Conservation (phyloP, 2,888 invertebrate genomes). For the Scaptomyza caliginosa region DNA sequence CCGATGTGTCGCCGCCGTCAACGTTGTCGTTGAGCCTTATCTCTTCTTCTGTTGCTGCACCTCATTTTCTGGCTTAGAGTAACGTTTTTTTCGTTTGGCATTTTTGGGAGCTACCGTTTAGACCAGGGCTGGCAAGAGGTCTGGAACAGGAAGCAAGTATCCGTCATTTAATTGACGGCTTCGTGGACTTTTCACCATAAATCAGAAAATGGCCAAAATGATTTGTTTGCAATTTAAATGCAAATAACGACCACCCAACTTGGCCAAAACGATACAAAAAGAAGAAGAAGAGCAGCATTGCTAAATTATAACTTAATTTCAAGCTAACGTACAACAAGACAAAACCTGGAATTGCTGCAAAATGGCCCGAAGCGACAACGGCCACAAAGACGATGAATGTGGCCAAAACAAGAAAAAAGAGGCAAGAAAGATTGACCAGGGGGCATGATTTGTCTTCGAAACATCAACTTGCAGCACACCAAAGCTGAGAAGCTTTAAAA, state of each 20-base stretch:
- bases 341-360: conserved; percentile 43
- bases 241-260: conserved; percentile 73
- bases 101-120: conserved; percentile 23
- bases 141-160: too few relatives aligned
- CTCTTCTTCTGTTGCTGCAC: conserved; percentile 55
- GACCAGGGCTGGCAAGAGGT: too few relatives aligned
- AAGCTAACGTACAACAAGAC: conserved; percentile 20
- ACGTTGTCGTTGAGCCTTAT: conserved; percentile 34
- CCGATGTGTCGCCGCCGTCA: conserved; percentile 28
- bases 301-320: conserved; percentile 75
- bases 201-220: conserved; percentile 67
- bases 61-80: conserved; percentile 71
- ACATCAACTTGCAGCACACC: conserved; percentile 42
- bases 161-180: conserved; percentile 68
- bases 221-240: conserved; percentile 80
- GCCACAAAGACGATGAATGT: conserved; percentile 43
- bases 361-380: conserved; percentile 58
- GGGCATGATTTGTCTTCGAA: conserved; percentile 76
- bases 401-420: conserved; percentile 33
- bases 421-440: conserved; percentile 31
- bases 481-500: conserved; percentile 1
- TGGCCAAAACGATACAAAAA: background rate
- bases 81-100: conserved; percentile 39
- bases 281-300: conserved; percentile 2
- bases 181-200: conserved; percentile 65